phyloP scores from a whole-genome alignment of 2,113 vertebrate genomes.

The Pterophyllum scalare region DNA sequence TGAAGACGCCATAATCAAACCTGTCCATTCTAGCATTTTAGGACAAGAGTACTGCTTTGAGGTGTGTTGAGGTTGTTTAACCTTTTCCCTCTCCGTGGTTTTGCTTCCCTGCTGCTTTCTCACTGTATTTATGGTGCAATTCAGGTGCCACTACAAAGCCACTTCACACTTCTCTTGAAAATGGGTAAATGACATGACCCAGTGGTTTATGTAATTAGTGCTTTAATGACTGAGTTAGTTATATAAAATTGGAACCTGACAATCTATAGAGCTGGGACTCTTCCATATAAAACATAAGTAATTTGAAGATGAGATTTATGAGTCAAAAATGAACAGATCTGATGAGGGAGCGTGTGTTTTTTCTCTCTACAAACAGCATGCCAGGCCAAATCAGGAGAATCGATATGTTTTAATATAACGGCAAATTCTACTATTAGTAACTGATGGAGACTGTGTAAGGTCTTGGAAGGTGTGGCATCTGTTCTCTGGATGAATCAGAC shows the following conservation, averaged over 20 bases:
- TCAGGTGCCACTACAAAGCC: not conserved
- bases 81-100: not conserved
- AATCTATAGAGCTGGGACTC: not conserved
- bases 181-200: not conserved
- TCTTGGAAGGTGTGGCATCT: not conserved
- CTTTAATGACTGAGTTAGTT: constrained; percentile 2
- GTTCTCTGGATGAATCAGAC: not conserved
- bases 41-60: constrained; percentile 98
- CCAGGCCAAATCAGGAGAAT: not conserved
- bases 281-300: not conserved
- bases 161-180: not conserved
- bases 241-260: not conserved
- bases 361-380: not conserved
- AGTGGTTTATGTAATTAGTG: not conserved
- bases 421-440: not conserved
- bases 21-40: constrained; percentile 95
- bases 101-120: not conserved
- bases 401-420: not conserved
- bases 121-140: not conserved
- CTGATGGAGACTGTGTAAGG: not conserved
- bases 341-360: not conserved
- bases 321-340: not conserved
- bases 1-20: constrained; percentile 94
- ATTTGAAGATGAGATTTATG: not conserved
- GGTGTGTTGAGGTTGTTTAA: constrained; percentile 72